Evolutionary conservation across 2,888 invertebrate genomes (phyloP), one percentile per base, ranked within the genome.

Genomic region (Ophion ellenae): DNA sequence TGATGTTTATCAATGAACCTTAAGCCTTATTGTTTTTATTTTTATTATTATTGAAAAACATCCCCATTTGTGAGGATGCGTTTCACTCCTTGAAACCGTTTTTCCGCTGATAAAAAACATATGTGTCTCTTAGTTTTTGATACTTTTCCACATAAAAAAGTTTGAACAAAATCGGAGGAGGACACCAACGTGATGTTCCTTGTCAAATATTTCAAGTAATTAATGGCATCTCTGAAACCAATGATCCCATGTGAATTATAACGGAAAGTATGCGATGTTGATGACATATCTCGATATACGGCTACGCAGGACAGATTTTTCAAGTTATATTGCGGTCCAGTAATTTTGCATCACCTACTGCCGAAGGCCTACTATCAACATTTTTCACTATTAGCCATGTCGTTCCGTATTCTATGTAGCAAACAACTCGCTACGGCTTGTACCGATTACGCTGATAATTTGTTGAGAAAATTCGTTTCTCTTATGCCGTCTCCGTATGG

Each of bases 231-330:
- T 32, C 7, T 66, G 24, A 5, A 28, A 14, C n/a, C 28, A 3
- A 57, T n/a, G n/a, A 66, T 76, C n/a, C 86, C 89, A n/a, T 40
- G 45, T 7, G 88, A 89, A 81, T 89, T 89, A 66, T 88, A 90
- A 79, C 66, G 87, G 45, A 89, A 89, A 82, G 69, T 20, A 10
- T 87, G 86, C 36, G 83, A 88, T 79, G 20, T 88, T 4, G 73
- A 84, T 10, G 74, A 84, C 14, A 64, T 87, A 66, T 20, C 76
- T 9, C 61, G 86, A 57, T 90, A 89, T 89, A 89, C 89, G 84
- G 89, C 89, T 10, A 89, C 89, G 0, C 88, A 89, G 76, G 88
- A 84, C 36, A 57, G 88, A 24, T 88, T 89, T 78, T 81, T 90
- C 76, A 59, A 89, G 9, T 40, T 40, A 40, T 40, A 40, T 40